Evolutionary conservation across 2,888 invertebrate species (phyloP).

Genomic region (Aphodius sticticus): DNA sequence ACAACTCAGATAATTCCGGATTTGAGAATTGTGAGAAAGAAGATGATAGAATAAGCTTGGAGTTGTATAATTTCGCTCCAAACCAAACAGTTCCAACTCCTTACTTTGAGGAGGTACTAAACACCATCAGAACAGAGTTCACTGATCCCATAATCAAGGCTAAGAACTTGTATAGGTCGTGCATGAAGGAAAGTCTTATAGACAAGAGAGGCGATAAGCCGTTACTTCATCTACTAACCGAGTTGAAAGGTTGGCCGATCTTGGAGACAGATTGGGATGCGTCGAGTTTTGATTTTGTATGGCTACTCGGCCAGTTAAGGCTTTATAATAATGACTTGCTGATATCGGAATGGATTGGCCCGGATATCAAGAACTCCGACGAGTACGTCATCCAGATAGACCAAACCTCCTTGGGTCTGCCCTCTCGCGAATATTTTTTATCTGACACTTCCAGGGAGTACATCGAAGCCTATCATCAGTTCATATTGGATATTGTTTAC

Average conservation of each 20-base stretch:
- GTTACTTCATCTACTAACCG: slow-evolving; percentile 70
- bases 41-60: slow-evolving; percentile 22
- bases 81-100: slow-evolving; percentile 30
- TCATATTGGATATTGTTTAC: slow-evolving; percentile 75
- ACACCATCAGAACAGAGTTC: slow-evolving; percentile 28
- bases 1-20: slow-evolving; percentile 46
- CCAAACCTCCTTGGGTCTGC: slow-evolving; percentile 83
- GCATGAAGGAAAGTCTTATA: slow-evolving; percentile 82
- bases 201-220: slow-evolving; percentile 77
- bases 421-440: slow-evolving; percentile 80
- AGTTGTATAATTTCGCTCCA: slow-evolving; percentile 29
- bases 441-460: slow-evolving; percentile 71
- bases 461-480: slow-evolving; percentile 80
- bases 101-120: slow-evolving; percentile 35
- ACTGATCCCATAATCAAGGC: slow-evolving; percentile 80
- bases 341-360: slow-evolving; percentile 88
- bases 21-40: slow-evolving; percentile 22
- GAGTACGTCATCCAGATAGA: slow-evolving; percentile 91
- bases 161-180: slow-evolving; percentile 83
- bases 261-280: slow-evolving; percentile 71
- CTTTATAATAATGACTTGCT: slow-evolving; percentile 87
- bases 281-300: slow-evolving; percentile 74
- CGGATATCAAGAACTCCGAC: slow-evolving; percentile 92
- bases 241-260: slow-evolving; percentile 92
- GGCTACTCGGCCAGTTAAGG: slow-evolving; percentile 75